Percentiles rank a stretch among this genome's conserved stretches.
These are phyloP conservation scores for Drosophila varians DNA, from an alignment of 1,140 invertebrate genomes.

Conservation along the genomic window DNA sequence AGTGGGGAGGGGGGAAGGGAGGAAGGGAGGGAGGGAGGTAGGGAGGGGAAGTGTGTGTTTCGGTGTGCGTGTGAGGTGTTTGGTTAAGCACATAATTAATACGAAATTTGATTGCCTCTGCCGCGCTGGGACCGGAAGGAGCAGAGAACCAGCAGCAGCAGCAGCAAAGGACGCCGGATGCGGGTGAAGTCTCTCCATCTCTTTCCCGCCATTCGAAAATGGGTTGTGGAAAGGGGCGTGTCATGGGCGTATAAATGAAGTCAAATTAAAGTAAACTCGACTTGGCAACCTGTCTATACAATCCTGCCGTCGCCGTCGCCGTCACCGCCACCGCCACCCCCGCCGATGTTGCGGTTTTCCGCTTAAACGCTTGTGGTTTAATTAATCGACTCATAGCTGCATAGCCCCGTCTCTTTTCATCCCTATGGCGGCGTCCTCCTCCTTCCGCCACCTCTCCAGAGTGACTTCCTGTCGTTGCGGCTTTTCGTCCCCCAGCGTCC, in stretches of 20 bases:
- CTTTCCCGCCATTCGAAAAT: background rate
- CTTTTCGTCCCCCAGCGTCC: conserved; percentile 6
- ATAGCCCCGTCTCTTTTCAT: background rate
- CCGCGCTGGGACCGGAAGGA: conserved; percentile 64
- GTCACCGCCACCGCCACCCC: background rate
- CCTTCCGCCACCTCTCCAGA: background rate
- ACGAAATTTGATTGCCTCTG: conserved; percentile 79
- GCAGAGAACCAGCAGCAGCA: conserved; percentile 15
- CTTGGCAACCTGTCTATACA: conserved; percentile 37
- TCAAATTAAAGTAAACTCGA: conserved; percentile 75
- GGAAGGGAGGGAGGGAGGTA: conserved; percentile 7
- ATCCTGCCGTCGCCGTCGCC: too few species aligned
- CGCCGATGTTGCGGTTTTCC: conserved; percentile 53
- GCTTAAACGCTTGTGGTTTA: conserved; percentile 78
- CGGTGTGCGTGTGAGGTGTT: conserved; percentile 56
- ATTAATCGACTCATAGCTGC: conserved; percentile 72
- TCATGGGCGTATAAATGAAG: conserved; percentile 30
- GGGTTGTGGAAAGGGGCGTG: background rate
- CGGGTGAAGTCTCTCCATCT: conserved; percentile 9
- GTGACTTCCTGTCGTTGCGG: conserved; percentile 39
- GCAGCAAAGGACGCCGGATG: conserved; percentile 26
- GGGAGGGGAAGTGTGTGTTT: background rate
- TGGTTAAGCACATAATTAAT: conserved; percentile 81
- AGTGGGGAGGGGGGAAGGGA: too few species aligned
- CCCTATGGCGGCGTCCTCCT: background rate